phyloP scores from a whole-genome alignment of 2,888 invertebrate genomes.

The Protodeltote pygarga region DNA sequence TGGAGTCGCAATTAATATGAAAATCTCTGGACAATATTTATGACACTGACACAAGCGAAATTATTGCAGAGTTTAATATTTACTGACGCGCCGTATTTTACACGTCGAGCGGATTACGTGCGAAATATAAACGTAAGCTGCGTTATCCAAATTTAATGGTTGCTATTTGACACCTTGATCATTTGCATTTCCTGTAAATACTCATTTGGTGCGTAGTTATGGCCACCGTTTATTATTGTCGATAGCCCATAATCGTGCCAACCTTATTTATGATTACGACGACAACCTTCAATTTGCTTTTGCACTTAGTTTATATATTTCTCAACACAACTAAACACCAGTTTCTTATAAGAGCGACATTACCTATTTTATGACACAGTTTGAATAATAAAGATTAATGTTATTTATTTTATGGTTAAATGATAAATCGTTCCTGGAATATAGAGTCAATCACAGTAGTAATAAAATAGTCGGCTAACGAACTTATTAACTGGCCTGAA shows the following conservation, averaged over 20 bases:
- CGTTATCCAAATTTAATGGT: conserved; percentile 76
- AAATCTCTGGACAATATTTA: conserved; percentile 79
- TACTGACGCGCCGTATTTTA: conserved; percentile 80
- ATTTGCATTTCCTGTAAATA: conserved; percentile 67
- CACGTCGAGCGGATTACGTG: conserved; percentile 76
- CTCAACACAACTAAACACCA: conserved; percentile 16
- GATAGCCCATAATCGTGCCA: conserved; percentile 46
- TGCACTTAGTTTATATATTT: conserved; percentile 29
- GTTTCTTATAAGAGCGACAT: conserved; percentile 13
- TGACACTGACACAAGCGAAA: conserved; percentile 73
- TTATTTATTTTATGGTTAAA: too few species aligned
- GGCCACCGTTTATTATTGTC: conserved; percentile 63
- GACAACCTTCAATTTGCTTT: conserved; percentile 42
- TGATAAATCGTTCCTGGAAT: too few species aligned
- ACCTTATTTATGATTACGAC: conserved; percentile 55
- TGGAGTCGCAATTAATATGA: conserved; percentile 77
- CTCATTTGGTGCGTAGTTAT: conserved; percentile 63
- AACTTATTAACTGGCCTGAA: conserved; percentile 52
- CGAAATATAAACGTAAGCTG: conserved; percentile 73
- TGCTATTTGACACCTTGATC: conserved; percentile 74
- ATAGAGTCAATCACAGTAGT: conserved; percentile 18
- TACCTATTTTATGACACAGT: not conserved
- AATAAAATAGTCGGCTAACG: conserved; percentile 38
- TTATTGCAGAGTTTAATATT: conserved; percentile 80
- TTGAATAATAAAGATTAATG: not conserved